Percentiles rank a stretch among this genome's conserved stretches.
Evolutionary conservation across 2,797 vertebrate genomes (phyloP).

Genomic region (Amazona ochrocephala): DNA sequence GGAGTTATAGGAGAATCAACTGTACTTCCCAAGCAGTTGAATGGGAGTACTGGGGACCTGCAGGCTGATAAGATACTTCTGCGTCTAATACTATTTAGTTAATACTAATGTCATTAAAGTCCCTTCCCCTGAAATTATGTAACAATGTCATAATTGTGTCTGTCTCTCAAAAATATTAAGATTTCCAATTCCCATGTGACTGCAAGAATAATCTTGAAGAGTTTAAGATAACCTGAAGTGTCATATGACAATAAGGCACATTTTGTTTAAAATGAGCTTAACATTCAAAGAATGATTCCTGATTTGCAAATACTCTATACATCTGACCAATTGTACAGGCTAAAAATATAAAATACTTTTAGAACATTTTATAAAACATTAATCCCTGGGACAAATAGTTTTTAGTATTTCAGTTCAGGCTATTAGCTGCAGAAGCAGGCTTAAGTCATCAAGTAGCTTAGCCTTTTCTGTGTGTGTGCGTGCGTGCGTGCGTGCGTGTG

Average conservation of each 20-base stretch:
- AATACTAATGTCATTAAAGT: not conserved
- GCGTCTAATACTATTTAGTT: not conserved
- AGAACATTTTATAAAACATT: not conserved
- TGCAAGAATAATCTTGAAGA: not conserved
- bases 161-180: not conserved
- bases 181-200: not conserved
- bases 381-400: not conserved
- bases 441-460: not conserved
- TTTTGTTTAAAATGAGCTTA: not conserved
- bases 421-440: not conserved
- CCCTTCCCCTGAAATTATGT: not conserved
- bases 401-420: not conserved
- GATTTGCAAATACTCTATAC: not conserved
- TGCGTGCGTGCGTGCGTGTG: too few relatives aligned
- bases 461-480: too few relatives aligned
- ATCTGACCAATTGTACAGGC: not conserved
- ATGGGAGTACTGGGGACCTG: not conserved
- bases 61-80: not conserved
- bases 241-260: not conserved
- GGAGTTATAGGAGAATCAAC: not conserved
- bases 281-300: not conserved
- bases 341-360: not conserved
- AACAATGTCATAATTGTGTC: not conserved
- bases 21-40: not conserved
- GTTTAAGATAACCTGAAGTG: not conserved